Conservation (phyloP, 2,113 vertebrate genomes). For the Lipophrys pholis region DNA sequence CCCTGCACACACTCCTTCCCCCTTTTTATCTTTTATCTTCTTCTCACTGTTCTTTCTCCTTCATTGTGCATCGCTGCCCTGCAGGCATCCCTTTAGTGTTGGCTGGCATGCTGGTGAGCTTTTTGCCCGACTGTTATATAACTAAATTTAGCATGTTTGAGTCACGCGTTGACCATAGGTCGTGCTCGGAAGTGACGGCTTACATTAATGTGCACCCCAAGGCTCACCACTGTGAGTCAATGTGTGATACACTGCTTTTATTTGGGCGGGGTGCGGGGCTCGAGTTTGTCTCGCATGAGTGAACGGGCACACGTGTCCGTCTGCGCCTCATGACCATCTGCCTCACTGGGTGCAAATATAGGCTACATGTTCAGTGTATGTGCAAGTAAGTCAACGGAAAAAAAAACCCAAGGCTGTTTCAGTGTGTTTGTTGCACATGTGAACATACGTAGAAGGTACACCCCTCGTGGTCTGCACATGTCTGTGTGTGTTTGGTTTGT, state of each 20-base stretch:
- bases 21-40: conserved; percentile 55
- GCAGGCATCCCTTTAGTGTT: conserved; percentile 65
- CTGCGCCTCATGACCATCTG: conserved; percentile 71
- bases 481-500: conserved; percentile 11
- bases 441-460: conserved; percentile 51
- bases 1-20: conserved; percentile 7
- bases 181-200: conserved; percentile 64
- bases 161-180: conserved; percentile 75
- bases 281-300: conserved; percentile 60
- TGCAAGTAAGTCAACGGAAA: conserved; percentile 7
- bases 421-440: conserved; percentile 26
- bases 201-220: conserved; percentile 71
- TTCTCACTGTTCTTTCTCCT: conserved; percentile 53
- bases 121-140: conserved; percentile 60
- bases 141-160: conserved; percentile 73
- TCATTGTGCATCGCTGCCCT: conserved; percentile 64
- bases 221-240: conserved; percentile 59
- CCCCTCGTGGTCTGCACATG: conserved; percentile 17
- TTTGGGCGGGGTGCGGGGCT: conserved; percentile 13
- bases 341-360: conserved; percentile 54
- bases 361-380: conserved; percentile 33
- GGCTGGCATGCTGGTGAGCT: conserved; percentile 66
- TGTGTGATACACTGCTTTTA: conserved; percentile 44
- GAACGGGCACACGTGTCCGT: conserved; percentile 66
- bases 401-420: conserved; percentile 1